phyloP scores from a whole-genome alignment of 2,113 vertebrate genomes.

The Oryzias celebensis region DNA sequence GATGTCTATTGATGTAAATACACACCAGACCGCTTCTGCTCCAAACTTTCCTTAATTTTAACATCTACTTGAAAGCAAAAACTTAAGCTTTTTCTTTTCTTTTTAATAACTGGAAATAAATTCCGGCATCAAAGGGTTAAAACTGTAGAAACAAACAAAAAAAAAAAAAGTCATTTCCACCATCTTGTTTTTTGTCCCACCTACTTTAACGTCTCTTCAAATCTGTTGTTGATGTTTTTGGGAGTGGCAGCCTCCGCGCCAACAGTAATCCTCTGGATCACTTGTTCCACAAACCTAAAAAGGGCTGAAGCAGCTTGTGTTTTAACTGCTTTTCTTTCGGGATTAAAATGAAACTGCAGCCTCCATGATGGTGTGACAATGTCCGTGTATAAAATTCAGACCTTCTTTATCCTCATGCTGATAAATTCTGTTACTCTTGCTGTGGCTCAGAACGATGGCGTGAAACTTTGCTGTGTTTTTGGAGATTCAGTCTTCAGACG shows the following conservation, averaged over 20 bases:
- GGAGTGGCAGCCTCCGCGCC: constrained; percentile 11
- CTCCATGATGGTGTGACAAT: constrained; percentile 11
- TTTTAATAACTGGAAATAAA: too few relatives aligned
- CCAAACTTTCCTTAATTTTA: too few relatives aligned
- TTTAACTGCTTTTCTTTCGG: constrained; percentile 44
- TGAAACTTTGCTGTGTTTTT: constrained; percentile 2
- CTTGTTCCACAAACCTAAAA: constrained; percentile 67
- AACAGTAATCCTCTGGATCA: constrained; percentile 54
- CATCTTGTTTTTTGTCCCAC: not conserved
- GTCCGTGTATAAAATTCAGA: not conserved
- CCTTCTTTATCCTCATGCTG: not conserved
- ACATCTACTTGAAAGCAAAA: too few relatives aligned
- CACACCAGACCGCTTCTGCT: too few relatives aligned
- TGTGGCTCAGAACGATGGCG: not conserved
- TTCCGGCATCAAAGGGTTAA: not conserved
- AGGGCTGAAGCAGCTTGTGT: constrained; percentile 37
- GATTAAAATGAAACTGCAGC: constrained; percentile 49
- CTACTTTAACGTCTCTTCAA: not conserved
- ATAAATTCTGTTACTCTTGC: not conserved
- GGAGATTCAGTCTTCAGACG: constrained; percentile 7
- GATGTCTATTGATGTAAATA: too few relatives aligned
- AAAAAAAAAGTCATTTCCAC: not conserved
- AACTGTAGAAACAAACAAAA: not conserved
- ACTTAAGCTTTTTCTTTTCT: too few relatives aligned
- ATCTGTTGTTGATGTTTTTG: constrained; percentile 25